These are phyloP conservation scores for Coracias cyanogaster DNA, from an alignment of 2,797 vertebrate species.

Conservation along the genomic window DNA sequence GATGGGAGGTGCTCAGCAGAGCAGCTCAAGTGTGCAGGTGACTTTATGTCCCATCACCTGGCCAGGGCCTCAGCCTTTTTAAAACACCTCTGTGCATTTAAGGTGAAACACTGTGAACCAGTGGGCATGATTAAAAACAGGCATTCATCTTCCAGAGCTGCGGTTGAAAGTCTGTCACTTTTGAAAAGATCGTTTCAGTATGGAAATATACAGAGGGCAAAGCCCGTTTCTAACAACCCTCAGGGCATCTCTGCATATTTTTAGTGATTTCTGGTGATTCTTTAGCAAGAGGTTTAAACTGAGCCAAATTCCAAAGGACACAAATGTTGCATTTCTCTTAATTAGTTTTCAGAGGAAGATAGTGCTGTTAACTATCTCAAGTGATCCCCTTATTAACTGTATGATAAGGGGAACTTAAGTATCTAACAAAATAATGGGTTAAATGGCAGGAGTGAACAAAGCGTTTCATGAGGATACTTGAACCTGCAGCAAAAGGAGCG, in stretches of 20 bases:
- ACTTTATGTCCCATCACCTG: background rate
- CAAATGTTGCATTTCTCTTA: background rate
- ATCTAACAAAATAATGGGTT: background rate
- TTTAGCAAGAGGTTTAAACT: background rate
- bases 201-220: background rate
- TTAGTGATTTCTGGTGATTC: background rate
- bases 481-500: background rate
- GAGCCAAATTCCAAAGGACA: background rate
- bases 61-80: background rate
- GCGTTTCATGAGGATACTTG: accelerated
- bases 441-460: background rate
- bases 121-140: accelerated
- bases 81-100: too few species aligned
- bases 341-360: background rate
- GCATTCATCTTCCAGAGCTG: background rate
- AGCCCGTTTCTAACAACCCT: background rate
- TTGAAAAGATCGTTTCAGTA: background rate
- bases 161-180: background rate
- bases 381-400: background rate
- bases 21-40: accelerated
- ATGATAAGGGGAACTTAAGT: background rate
- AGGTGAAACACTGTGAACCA: background rate
- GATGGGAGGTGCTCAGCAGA: accelerated
- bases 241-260: background rate
- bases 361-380: background rate